phyloP scores from a whole-genome alignment of 2,113 vertebrate species.

The Pao palembangensis region DNA sequence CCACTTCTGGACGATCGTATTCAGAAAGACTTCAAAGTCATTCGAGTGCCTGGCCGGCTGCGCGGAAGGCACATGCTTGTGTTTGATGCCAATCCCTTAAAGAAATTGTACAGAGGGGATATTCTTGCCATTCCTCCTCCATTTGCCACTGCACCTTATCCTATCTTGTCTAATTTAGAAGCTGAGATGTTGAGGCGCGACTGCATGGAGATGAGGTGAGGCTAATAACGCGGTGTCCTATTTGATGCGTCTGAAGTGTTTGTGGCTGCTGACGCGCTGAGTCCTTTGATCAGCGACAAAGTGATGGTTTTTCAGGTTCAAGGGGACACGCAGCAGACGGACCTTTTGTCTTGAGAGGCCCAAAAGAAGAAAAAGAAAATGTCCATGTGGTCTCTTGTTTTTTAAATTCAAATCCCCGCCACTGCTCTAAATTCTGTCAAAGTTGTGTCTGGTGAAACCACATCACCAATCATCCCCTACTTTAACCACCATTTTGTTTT shows the following conservation, averaged over 20 bases:
- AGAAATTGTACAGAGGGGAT: constrained; percentile 25
- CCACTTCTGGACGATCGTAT: constrained; percentile 38
- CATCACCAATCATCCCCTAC: no score
- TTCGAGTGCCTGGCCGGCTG: constrained; percentile 36
- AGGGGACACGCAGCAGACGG: constrained; percentile 41
- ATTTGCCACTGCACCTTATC: constrained; percentile 34
- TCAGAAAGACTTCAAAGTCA: constrained; percentile 60
- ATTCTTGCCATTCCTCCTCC: constrained; percentile 24
- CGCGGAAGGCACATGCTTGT: constrained; percentile 50
- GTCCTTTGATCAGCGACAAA: constrained; percentile 70
- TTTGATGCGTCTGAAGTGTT: constrained; percentile 74
- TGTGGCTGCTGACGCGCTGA: constrained; percentile 36
- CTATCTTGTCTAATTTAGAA: constrained; percentile 66
- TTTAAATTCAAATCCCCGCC: background rate
- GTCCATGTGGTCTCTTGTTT: constrained; percentile 36
- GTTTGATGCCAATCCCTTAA: constrained; percentile 61
- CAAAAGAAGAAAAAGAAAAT: constrained; percentile 20
- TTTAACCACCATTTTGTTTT: no score
- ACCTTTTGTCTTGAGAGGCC: constrained; percentile 38
- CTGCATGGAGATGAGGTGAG: constrained; percentile 66
- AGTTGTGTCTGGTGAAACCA: background rate
- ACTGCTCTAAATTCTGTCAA: background rate
- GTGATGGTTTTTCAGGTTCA: constrained; percentile 55
- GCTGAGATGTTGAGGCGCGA: constrained; percentile 40
- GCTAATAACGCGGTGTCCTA: constrained; percentile 59